phyloP scores from a whole-genome alignment of 2,113 vertebrate species.

The Platichthys flesus region DNA sequence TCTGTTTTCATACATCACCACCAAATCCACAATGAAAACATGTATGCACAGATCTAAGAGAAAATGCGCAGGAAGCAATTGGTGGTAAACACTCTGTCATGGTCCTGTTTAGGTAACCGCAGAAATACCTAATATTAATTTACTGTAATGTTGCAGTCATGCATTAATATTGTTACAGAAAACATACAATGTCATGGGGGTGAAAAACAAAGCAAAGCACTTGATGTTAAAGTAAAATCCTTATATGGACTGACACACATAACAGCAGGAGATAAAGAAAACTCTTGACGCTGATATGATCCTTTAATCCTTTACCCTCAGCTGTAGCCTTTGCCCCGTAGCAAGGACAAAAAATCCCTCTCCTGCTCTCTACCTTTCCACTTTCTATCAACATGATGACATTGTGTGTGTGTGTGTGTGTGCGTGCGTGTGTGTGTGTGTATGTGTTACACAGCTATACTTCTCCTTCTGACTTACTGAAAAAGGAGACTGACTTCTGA shows the following conservation, averaged over 20 bases:
- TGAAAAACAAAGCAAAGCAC: constrained; percentile 28
- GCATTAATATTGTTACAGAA: background rate
- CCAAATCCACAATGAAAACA: background rate
- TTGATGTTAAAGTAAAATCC: constrained; percentile 23
- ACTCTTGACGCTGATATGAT: constrained; percentile 53
- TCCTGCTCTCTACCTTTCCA: constrained; percentile 29
- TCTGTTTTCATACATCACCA: background rate
- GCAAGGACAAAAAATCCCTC: constrained; percentile 62
- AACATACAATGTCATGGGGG: background rate
- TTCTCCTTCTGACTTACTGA: constrained; percentile 52
- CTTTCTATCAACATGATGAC: constrained; percentile 32
- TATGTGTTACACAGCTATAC: constrained; percentile 24
- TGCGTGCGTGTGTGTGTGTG: constrained; percentile 13
- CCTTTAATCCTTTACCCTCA: constrained; percentile 67
- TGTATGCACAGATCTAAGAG: background rate
- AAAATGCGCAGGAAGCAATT: background rate
- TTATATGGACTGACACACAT: constrained; percentile 35
- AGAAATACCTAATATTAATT: background rate
- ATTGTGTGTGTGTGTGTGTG: constrained; percentile 25
- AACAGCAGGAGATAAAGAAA: constrained; percentile 51
- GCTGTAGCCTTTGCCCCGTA: constrained; percentile 57
- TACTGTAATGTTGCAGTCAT: background rate
- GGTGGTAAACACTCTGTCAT: background rate
- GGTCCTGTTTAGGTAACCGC: background rate
- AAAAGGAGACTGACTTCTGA: constrained; percentile 63